phyloP scores from a whole-genome alignment of 2,113 vertebrate species.

The Scolopax mira region DNA sequence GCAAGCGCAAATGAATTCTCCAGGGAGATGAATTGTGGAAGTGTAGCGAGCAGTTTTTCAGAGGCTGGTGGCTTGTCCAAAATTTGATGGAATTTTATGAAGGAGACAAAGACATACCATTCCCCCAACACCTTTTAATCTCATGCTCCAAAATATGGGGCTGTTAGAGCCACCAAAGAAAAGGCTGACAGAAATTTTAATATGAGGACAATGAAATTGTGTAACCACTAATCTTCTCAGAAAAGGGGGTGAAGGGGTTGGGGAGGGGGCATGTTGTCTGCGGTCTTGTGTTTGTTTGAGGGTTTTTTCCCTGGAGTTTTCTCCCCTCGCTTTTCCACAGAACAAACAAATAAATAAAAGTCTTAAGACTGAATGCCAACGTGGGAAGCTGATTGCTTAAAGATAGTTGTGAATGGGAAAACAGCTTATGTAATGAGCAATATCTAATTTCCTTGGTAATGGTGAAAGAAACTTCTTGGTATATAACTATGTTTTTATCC shows the following conservation, averaged over 20 bases:
- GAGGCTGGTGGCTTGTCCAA: background rate
- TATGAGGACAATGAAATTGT: background rate
- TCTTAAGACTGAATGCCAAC: background rate
- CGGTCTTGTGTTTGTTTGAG: background rate
- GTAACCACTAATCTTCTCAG: background rate
- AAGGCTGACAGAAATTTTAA: background rate
- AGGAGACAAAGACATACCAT: background rate
- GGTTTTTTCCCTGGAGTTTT: background rate
- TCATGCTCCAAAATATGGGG: background rate
- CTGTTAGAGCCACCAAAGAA: background rate
- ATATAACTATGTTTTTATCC: background rate
- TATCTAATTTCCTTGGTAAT: background rate
- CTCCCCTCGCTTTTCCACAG: background rate
- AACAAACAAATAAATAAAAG: background rate
- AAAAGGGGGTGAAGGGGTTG: background rate
- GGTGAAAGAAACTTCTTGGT: background rate
- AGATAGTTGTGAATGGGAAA: background rate
- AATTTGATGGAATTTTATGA: background rate
- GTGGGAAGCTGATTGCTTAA: background rate
- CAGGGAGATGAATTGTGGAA: background rate
- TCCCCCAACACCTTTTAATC: background rate
- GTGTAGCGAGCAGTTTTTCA: background rate
- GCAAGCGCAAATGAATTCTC: background rate
- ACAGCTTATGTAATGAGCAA: background rate
- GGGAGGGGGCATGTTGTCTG: accelerated